Base-by-base conservation (phyloP, 1,140 invertebrate genomes). In the Drosophila nasuta region DNA sequence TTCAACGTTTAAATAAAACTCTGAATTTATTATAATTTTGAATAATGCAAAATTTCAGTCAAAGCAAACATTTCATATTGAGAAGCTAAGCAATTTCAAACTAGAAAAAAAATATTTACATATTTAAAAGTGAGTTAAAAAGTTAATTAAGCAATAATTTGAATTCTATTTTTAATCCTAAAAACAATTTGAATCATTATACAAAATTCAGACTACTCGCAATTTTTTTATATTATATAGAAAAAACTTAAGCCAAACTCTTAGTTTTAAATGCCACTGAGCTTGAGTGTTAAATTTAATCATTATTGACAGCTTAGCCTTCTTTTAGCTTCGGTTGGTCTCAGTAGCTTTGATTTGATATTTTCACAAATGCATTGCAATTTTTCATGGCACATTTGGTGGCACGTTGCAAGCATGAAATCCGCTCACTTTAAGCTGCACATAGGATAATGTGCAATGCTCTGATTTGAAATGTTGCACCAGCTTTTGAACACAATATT, bases 401-500 rank as follows among this genome's bases (percentile, higher is more conserved):
- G 49, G 65, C 41, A 15, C 60, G 49, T 64, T 64, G 62, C 33
- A 38, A 4, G 17, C 20, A 52, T 52, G 62, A 54, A 54, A 30
- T 65, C 63, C 51, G 28, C 15, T 74, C 65, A 74, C 71, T 59
- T 73, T 38, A 56, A 33, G 11, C 48, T 49, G 66, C 46, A 13
- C 5, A 43, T 0, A 4, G 41, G 11, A 43, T 5, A 57, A 62
- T 54, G 11, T 3, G 65, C 65, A 25, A 43, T 13, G 71, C 71
- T 74, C 71, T 60, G 65, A 62, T 74, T 74, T 74, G 20, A 38
- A 48, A 48, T 43, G 66, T 7, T 56, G 28, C 17, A 63, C 41
- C 56, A 35, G 63, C 38, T 25, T 25, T 56, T 35, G 65, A 49
- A 59, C 52, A 75, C 72, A 68, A 81, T 89, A 89, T 89, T 89